Percentiles rank a stretch among this genome's conserved stretches.
Conservation (phyloP, 2,113 vertebrate species). For the Heterotilapia buettikoferi region DNA sequence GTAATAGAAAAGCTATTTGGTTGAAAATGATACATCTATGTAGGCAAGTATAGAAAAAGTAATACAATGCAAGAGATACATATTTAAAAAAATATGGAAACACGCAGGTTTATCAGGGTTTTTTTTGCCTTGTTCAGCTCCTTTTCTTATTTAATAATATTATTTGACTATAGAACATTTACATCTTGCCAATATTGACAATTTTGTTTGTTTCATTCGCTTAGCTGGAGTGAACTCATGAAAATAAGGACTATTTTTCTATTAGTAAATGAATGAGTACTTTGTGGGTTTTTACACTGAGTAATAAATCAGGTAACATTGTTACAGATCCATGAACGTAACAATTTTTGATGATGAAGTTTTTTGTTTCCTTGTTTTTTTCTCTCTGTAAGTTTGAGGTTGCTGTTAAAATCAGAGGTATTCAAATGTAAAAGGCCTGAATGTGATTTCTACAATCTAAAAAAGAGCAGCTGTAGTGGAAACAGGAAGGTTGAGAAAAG, state of each 20-base stretch:
- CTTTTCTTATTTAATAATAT: neutral
- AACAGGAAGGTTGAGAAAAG: neutral
- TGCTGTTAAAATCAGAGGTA: neutral
- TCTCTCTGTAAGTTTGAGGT: too few relatives aligned
- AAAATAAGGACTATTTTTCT: neutral
- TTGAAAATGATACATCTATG: neutral
- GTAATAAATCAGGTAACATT: neutral
- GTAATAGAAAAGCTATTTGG: neutral
- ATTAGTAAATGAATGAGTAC: neutral
- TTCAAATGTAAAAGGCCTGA: neutral
- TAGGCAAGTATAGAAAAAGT: neutral
- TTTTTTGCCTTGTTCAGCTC: neutral
- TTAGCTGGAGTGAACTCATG: neutral
- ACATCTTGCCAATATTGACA: neutral
- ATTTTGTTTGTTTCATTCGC: too few relatives aligned
- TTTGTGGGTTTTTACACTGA: neutral
- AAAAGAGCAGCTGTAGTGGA: neutral
- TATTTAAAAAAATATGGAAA: neutral
- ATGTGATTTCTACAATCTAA: neutral
- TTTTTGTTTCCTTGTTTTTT: neutral
- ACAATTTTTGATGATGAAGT: neutral
- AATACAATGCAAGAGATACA: neutral
- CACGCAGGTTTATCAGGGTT: too few relatives aligned
- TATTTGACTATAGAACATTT: neutral
- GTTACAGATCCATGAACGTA: fast-evolving